These are phyloP conservation scores for Otolemur crassicaudatus DNA, from an alignment of 2,797 vertebrate species.

Conservation along the genomic window DNA sequence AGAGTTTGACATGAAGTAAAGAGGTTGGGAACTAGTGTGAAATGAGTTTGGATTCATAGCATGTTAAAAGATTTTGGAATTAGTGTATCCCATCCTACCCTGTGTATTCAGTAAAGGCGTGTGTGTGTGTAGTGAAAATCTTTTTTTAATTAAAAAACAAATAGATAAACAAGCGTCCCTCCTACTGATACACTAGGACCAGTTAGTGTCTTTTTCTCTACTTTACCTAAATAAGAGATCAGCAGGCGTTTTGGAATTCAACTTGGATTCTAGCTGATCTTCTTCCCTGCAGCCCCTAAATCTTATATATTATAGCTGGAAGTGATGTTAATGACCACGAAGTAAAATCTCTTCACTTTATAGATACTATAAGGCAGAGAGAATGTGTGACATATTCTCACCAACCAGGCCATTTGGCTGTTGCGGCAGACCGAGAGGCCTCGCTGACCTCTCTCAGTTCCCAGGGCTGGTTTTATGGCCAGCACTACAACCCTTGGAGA, in stretches of 20 bases:
- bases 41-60: constrained; percentile 54
- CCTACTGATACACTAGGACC: not conserved
- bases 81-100: not conserved
- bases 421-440: too few species aligned
- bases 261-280: not conserved
- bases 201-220: not conserved
- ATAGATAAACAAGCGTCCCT: not conserved
- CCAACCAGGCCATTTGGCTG: not conserved
- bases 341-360: not conserved
- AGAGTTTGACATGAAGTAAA: constrained; percentile 62
- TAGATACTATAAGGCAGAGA: not conserved
- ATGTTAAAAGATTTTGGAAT: not conserved
- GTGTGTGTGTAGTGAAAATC: not conserved
- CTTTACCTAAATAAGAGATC: not conserved
- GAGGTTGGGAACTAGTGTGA: not conserved
- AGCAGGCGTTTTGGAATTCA: not conserved
- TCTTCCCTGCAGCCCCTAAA: not conserved
- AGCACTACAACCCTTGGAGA: not conserved
- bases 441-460: not conserved
- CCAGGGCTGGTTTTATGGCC: not conserved
- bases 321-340: not conserved
- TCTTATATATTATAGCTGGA: not conserved
- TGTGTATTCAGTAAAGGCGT: not conserved
- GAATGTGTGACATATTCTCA: too few species aligned
- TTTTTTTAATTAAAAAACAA: not conserved